Evolutionary conservation across 2,113 vertebrate genomes (phyloP), one percentile per base, ranked within the genome.

Genomic region (Pleuronectes platessa): DNA sequence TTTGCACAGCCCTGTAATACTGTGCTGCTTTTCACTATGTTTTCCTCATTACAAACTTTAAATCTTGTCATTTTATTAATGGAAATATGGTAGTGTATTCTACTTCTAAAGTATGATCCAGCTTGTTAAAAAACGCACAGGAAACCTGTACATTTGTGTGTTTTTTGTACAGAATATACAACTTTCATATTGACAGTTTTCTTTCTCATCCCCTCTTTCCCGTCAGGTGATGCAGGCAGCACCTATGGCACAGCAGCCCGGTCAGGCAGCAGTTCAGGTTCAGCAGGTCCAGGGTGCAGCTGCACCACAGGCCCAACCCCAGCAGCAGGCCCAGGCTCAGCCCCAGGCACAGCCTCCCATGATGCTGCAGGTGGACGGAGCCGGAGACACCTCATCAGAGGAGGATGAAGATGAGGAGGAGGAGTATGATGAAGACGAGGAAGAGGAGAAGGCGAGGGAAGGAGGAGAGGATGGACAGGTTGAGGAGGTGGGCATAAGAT

Each of bases 381-480:
- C 96, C 0, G 98, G 96, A 18, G 98, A 99, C 84, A 97, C 98
- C 0, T 99, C 98, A 0, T 99, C 98, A 7, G 98, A 99, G 68
- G 98, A 99, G 71, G 98, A 99, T 15, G 97, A 99, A 77, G 98
- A 99, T 5, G 98, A 99, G 60, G 98, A 99, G 81, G 98, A 99
- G 64, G 97, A 99, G 75, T 97, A 99, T 47, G 97, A 98, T 54
- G 97, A 99, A 62, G 97, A 99, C 3, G 97, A 98, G 2, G 97
- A 98, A 0, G 97, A 99, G 85, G 97, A 99, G 90, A 99, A 99
- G 84, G 98, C 99, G 85, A 99, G 99, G 86, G 97, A 98, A 45
- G 97, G 95, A 4, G 97, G 94, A 69, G 98, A 99, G 90, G 98
- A 99, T 54, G 97, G 97, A 24, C 98, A 99, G 88, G 98, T 99